Evolutionary conservation across 2,113 vertebrate genomes (phyloP), one percentile per base, ranked within the genome.

Genomic region (Pelecanoides urinatrix): DNA sequence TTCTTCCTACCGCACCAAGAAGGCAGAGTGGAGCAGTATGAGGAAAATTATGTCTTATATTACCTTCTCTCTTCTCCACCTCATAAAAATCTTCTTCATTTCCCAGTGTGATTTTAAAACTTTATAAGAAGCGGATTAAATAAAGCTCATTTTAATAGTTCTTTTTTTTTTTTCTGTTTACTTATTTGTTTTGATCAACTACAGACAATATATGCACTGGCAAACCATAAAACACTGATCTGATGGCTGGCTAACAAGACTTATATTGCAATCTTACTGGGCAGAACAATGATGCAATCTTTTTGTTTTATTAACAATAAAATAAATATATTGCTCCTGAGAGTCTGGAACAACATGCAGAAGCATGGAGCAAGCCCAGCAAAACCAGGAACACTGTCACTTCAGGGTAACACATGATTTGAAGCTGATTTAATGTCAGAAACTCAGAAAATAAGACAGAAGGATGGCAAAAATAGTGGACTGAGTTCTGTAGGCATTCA

Each of bases 231-330:
- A 92, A 42, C 29, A 74, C 63, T 73, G 58, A 59, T 83, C 30
- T 56, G 55, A 18, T 78, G 61, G 22, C 52, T 93, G 79, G 65
- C 71, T 91, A 86, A 65, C 50, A 83, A 77, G 75, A 66, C 67
- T 77, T 75, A 82, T 15, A 68, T 63, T 90, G 44, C 16, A 81
- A 50, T 63, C 38, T 84, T 74, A 66, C 68, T 86, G 89, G 72
- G 72, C 75, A 77, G 68, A 91, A 71, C 49, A 63, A 58, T 76
- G 67, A 80, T 80, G 72, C 50, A 95, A 76, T 79, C 67, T 50
- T 74, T 88, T 76, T 80, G 21, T 45, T 93, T 94, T 95, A 84
- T 84, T 91, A 91, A 62, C 75, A 86, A 36, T 92, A 92, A 95
- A 93, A 88, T 44, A 72, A 79, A 94, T 74, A 59, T 58, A 91